Evolutionary conservation across 2,113 vertebrate genomes (phyloP), one percentile per base, ranked within the genome.

Genomic region (Dasypus novemcinctus): DNA sequence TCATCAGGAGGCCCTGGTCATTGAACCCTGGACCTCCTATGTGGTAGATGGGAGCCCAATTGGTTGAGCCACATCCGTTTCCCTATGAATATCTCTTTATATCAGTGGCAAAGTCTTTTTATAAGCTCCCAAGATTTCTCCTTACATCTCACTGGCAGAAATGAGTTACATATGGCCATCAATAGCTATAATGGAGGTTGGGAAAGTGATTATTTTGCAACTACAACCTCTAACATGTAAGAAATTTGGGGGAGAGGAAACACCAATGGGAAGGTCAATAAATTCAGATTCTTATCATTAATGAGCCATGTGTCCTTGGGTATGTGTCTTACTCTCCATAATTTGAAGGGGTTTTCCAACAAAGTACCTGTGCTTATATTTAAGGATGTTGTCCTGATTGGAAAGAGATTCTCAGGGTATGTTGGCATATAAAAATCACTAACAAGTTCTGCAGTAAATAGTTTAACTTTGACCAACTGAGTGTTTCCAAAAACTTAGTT

Each of bases 401-500:
- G 18, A 49, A 74, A 91, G 80, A 61, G 46, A 83, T 49, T 63
- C 72, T 83, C n/a, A 38, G 75, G 89, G 33, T 13, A 78, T 20
- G 14, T 31, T 75, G 81, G 49, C 57, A 6, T 54, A 23, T 54
- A 82, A 72, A 90, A 87, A 66, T 90, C 68, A 90, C 68, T 33
- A 72, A 94, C n/a, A 74, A 75, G 46, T 63, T 80, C 63, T 90
- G 17, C 59, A 96, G 31, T 52, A 64, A 71, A 64, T 61, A 89
- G 23, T 78, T 90, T 71, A 87, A 18, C 64, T 79, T 54, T 80
- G 38, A 68, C 41, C 57, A 90, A 20, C 3, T 23, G 25, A 72
- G 46, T 41, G 18, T 63, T 93, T 63, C 72, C 41, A 20, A 88
- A 91, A 87, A 63, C 54, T 15, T 29, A 46, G 92, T 82, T 95